Evolutionary conservation across 2,113 vertebrate species (phyloP), one percentile per base, ranked within the genome.

Genomic region (Eidolon helvum): DNA sequence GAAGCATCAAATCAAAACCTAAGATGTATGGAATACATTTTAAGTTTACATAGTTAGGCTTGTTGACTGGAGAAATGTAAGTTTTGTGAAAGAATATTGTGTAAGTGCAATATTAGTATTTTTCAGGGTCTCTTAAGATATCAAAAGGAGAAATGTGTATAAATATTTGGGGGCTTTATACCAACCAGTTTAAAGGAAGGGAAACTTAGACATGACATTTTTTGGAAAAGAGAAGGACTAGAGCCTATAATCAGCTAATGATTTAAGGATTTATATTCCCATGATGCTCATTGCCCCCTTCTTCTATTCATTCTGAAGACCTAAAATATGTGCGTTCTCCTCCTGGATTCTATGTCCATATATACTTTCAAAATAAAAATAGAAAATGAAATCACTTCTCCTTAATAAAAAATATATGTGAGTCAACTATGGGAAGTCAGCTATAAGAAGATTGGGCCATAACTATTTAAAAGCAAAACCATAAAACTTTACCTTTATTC

Each of bases 271-370:
- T 89, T 95, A 91, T 78, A 94, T 16, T 84, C 53, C 71, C 55
- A 61, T 48, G 65, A 91, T 79, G 16, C 59, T 53, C 75, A 50
- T 65, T 94, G 69, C 65, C 61, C 16, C 92, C 43, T 91, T 82
- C 88, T 87, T 14, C 96, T 78, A 91, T 95, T 97, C 95, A 95
- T 97, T 97, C 88, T 92, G 84, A 92, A 93, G 77, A 38, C 24
- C 77, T 97, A 77, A 48, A 83, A 72, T 63, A 87, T 63, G 43
- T 43, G 12, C 16, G 95, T 96, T 96, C 5, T 59, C n/a, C 28
- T 97, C 94, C 86, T 95, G 87, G 96, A 97, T 63, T 22, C 0
- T 68, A 92, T 71, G 92, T 65, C 94, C 55, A 0, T 30, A 63
- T 71, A 82, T 91, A 90, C 50, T 92, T 95, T 97, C 48, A 96